A percentile compares a stretch with the other conserved stretches of the same genome.
Conservation (phyloP, 2,797 vertebrate genomes). For the Micrastur ruficollis region DNA sequence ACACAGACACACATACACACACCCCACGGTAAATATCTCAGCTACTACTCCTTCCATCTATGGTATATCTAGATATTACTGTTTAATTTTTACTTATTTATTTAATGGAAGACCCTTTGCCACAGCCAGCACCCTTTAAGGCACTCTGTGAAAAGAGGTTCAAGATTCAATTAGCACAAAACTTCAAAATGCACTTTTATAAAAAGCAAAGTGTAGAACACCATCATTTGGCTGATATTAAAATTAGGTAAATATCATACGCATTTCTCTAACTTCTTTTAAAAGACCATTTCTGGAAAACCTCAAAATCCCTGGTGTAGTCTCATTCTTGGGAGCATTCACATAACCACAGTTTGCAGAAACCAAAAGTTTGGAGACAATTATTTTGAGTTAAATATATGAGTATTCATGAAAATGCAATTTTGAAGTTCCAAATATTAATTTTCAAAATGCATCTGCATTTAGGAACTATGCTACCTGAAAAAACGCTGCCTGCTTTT, state of each 20-base stretch:
- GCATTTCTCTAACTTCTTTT: background rate
- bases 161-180: background rate
- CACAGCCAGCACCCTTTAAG: background rate
- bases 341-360: background rate
- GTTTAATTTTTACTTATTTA: background rate
- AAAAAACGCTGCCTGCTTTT: background rate
- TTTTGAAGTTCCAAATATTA: background rate
- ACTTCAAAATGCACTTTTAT: background rate
- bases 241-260: background rate
- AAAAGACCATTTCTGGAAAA: background rate
- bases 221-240: background rate
- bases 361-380: background rate
- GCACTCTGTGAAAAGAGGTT: background rate
- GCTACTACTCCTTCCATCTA: background rate
- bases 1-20: background rate
- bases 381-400: background rate
- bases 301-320: background rate
- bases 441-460: background rate
- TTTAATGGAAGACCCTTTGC: background rate
- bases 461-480: background rate
- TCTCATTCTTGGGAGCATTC: conserved; percentile 4
- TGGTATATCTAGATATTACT: background rate
- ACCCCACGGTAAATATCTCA: background rate
- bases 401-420: background rate
- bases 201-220: background rate